A percentile compares a stretch with the other conserved stretches of the same genome.
phyloP scores from a whole-genome alignment of 2,888 invertebrate species.

The Lacanobia oleracea region DNA sequence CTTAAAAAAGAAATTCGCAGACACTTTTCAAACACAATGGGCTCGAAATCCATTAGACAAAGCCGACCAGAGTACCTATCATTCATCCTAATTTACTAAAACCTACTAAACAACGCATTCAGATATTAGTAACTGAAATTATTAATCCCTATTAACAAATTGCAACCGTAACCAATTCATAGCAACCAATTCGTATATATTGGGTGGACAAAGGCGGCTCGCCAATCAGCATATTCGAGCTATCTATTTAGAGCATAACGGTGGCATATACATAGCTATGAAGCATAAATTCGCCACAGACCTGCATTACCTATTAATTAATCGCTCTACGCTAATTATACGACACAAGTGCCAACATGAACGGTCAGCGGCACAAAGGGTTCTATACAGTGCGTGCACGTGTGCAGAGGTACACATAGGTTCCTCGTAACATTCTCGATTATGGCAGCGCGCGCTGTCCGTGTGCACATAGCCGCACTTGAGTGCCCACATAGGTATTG shows the following conservation, averaged over 20 bases:
- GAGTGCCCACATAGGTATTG: constrained; percentile 76
- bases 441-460: constrained; percentile 69
- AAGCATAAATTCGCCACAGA: constrained; percentile 76
- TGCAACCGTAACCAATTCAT: constrained; percentile 57
- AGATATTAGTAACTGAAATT: constrained; percentile 49
- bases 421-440: constrained; percentile 68
- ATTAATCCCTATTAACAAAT: constrained; percentile 59
- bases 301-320: constrained; percentile 87
- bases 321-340: constrained; percentile 87
- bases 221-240: constrained; percentile 65
- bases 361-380: constrained; percentile 82
- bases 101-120: constrained; percentile 30
- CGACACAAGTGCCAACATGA: constrained; percentile 82
- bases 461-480: constrained; percentile 76
- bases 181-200: constrained; percentile 59
- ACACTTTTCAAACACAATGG: constrained; percentile 17
- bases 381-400: constrained; percentile 56
- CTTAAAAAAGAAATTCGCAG: constrained; percentile 21
- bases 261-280: constrained; percentile 60
- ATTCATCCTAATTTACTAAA: constrained; percentile 44
- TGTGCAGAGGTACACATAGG: constrained; percentile 49
- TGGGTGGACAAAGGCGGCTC: constrained; percentile 56
- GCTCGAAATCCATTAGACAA: constrained; percentile 30
- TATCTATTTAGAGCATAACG: constrained; percentile 60
- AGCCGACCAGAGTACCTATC: neutral